Conservation (phyloP, 2,888 invertebrate species). For the Idaea straminata region DNA sequence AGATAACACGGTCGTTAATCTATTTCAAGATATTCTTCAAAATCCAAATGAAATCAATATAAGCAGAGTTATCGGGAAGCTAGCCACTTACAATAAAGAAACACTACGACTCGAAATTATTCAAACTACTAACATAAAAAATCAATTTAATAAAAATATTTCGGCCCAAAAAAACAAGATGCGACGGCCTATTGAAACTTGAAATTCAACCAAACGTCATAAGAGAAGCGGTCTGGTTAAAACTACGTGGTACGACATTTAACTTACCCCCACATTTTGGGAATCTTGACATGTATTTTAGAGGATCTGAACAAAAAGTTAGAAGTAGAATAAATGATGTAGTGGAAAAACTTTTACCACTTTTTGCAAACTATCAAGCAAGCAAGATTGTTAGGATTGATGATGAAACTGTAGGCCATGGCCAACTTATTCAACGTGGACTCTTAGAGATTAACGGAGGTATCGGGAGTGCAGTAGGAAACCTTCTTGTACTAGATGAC, state of each 20-base stretch:
- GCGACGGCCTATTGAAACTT: constrained; percentile 26
- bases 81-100: constrained; percentile 24
- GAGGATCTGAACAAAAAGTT: constrained; percentile 17
- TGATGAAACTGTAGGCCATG: constrained; percentile 29
- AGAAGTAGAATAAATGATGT: constrained; percentile 21
- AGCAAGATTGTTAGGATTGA: constrained; percentile 28
- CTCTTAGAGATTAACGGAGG: constrained; percentile 35
- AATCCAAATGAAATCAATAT: constrained; percentile 30
- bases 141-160: constrained; percentile 7
- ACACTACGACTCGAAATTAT: constrained; percentile 21
- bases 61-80: constrained; percentile 35
- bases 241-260: constrained; percentile 30
- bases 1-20: constrained; percentile 22
- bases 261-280: constrained; percentile 38
- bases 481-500: constrained; percentile 33
- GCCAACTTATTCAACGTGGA: constrained; percentile 29
- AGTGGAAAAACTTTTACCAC: constrained; percentile 15
- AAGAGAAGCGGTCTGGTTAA: constrained; percentile 29
- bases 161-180: not conserved
- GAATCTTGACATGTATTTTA: constrained; percentile 35
- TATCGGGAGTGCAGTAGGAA: constrained; percentile 42
- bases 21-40: constrained; percentile 22
- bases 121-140: constrained; percentile 20
- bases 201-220: constrained; percentile 27
- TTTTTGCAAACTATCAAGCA: constrained; percentile 14